Conservation (phyloP, 1,140 invertebrate species). For the Neodiprion fabricii region DNA sequence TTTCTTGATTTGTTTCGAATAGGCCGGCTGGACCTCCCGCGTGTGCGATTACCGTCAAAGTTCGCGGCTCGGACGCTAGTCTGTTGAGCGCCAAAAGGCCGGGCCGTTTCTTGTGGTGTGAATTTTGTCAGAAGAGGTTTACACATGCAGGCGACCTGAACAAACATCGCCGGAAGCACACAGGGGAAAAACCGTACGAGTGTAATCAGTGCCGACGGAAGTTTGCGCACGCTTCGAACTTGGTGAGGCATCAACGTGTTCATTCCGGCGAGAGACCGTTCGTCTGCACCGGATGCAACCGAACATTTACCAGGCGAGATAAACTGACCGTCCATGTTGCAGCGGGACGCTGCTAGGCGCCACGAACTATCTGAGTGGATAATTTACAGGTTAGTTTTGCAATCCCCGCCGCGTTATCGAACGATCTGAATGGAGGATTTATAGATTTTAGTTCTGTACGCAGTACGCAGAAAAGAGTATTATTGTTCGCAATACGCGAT, state of each 20-base stretch:
- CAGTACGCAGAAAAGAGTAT: no score
- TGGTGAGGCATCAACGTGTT: conserved; percentile 29
- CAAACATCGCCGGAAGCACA: conserved; percentile 32
- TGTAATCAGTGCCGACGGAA: conserved; percentile 23
- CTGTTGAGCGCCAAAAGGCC: neutral
- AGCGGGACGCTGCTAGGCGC: neutral
- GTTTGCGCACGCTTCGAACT: conserved; percentile 30
- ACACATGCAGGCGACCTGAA: conserved; percentile 29
- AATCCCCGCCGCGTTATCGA: neutral
- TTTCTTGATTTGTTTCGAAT: neutral
- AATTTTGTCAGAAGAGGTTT: conserved; percentile 32
- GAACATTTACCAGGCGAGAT: conserved; percentile 28
- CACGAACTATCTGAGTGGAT: neutral
- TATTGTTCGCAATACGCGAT: no score
- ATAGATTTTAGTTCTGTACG: no score
- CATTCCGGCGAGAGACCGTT: conserved; percentile 34
- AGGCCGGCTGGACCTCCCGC: neutral
- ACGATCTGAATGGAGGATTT: neutral
- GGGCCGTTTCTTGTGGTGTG: conserved; percentile 8
- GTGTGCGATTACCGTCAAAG: neutral
- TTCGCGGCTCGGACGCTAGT: neutral
- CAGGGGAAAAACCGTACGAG: conserved; percentile 31
- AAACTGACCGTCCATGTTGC: conserved; percentile 22
- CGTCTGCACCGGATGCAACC: conserved; percentile 23
- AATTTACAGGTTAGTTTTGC: no score